Conservation (phyloP, 2,888 invertebrate species). For the Calameuta idolon region DNA sequence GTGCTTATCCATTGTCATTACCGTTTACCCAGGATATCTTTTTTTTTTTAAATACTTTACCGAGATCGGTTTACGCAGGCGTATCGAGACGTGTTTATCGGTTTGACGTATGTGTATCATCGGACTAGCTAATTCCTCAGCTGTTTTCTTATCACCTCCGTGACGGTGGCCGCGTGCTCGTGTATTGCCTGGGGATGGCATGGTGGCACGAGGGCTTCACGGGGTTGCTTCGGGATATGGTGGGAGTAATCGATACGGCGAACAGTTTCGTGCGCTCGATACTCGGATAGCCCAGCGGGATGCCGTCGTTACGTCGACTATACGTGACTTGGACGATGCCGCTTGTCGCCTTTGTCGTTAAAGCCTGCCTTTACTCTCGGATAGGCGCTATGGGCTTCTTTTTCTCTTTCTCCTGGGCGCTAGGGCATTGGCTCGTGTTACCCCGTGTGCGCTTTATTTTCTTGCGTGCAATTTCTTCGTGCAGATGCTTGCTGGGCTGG, state of each 20-base stretch:
- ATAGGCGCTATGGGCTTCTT: background rate
- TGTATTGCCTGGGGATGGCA: slow-evolving; percentile 8
- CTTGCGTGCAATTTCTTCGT: background rate
- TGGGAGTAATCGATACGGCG: slow-evolving; percentile 47
- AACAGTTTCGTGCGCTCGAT: slow-evolving; percentile 43
- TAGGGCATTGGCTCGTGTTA: background rate
- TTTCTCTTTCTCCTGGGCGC: background rate
- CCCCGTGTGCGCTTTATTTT: background rate
- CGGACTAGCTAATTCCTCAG: slow-evolving; percentile 50
- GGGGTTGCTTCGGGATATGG: slow-evolving; percentile 23
- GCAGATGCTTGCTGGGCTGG: background rate
- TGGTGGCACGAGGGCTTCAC: slow-evolving; percentile 13
- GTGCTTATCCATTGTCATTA: background rate
- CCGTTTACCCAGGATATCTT: background rate
- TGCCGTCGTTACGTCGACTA: slow-evolving; percentile 6
- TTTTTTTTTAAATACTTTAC: background rate
- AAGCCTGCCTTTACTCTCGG: background rate
- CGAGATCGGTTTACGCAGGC: slow-evolving; percentile 17
- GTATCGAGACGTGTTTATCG: background rate
- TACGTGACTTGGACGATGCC: slow-evolving; percentile 30
- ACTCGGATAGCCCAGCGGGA: slow-evolving; percentile 20
- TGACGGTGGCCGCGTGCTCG: slow-evolving; percentile 23
- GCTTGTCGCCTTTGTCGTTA: background rate
- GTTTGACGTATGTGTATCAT: background rate
- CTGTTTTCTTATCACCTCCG: slow-evolving; percentile 50